These are phyloP conservation scores for Polyommatus icarus DNA, from an alignment of 2,888 invertebrate species.

Conservation along the genomic window DNA sequence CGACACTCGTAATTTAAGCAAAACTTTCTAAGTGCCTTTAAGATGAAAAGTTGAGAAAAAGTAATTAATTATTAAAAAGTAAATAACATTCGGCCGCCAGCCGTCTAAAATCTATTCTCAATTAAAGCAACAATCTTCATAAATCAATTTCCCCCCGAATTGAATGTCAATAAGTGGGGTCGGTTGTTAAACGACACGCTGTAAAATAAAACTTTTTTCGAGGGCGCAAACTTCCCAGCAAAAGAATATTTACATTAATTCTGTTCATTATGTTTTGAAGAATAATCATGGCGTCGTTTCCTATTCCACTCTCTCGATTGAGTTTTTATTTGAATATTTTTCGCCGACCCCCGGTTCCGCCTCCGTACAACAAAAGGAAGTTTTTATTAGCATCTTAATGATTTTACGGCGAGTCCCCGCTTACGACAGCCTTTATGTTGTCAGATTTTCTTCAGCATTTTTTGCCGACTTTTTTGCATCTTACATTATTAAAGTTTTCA, in stretches of 20 bases:
- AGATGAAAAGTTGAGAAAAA: not conserved
- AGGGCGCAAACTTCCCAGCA: conserved; percentile 74
- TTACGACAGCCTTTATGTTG: conserved; percentile 81
- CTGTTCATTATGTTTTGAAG: conserved; percentile 82
- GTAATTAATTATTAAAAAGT: conserved; percentile 22
- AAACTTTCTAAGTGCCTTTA: not conserved
- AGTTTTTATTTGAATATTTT: conserved; percentile 81
- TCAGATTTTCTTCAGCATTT: conserved; percentile 81
- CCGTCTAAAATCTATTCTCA: conserved; percentile 66
- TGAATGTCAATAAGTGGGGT: conserved; percentile 81
- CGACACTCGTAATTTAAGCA: not conserved
- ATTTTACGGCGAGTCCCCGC: conserved; percentile 80
- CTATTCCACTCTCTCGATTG: conserved; percentile 75
- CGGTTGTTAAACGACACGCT: conserved; percentile 78
- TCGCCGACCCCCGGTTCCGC: conserved; percentile 67
- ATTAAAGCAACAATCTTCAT: conserved; percentile 80
- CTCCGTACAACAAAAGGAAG: conserved; percentile 79
- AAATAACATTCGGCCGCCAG: not conserved
- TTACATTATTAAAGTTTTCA: conserved; percentile 81
- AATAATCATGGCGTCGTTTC: conserved; percentile 78
- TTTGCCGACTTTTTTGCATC: conserved; percentile 79
- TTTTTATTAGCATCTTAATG: conserved; percentile 82
- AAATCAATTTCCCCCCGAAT: conserved; percentile 81
- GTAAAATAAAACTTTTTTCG: conserved; percentile 79
- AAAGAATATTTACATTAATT: conserved; percentile 82